These are phyloP conservation scores for Geotrypetes seraphini DNA, from an alignment of 2,797 vertebrate species.

Conservation along the genomic window DNA sequence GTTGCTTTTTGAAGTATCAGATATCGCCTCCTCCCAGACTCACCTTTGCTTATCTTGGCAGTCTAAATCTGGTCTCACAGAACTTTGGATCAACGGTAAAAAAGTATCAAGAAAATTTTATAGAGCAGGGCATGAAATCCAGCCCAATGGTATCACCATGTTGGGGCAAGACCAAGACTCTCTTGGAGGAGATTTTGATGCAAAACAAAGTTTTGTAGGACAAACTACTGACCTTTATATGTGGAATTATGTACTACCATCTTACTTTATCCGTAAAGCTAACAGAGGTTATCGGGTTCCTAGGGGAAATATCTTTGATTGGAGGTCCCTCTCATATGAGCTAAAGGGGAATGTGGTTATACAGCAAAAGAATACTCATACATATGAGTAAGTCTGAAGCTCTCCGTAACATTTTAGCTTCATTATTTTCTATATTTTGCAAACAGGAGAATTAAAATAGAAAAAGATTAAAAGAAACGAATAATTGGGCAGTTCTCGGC, in stretches of 20 bases:
- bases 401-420: no score
- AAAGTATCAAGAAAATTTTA: conserved; percentile 56
- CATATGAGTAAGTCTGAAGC: no score
- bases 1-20: conserved; percentile 37
- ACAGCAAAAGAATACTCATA: no score
- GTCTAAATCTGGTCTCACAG: background rate
- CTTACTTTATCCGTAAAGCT: conserved; percentile 24
- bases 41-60: conserved; percentile 6
- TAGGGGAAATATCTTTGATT: conserved; percentile 45
- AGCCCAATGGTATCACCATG: conserved; percentile 30
- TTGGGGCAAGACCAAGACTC: conserved; percentile 64
- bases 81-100: conserved; percentile 44
- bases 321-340: conserved; percentile 45
- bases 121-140: conserved; percentile 49
- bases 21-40: background rate
- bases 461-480: no score
- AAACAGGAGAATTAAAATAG: no score
- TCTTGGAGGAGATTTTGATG: conserved; percentile 45
- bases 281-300: conserved; percentile 4
- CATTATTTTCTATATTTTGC: no score
- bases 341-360: conserved; percentile 48
- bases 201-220: conserved; percentile 52
- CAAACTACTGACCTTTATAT: conserved; percentile 58
- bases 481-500: no score
- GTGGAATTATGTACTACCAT: conserved; percentile 53